A percentile compares a stretch with the other conserved stretches of the same genome.
phyloP scores from a whole-genome alignment of 2,888 invertebrate genomes.

The Caenorhabditis sp. region DNA sequence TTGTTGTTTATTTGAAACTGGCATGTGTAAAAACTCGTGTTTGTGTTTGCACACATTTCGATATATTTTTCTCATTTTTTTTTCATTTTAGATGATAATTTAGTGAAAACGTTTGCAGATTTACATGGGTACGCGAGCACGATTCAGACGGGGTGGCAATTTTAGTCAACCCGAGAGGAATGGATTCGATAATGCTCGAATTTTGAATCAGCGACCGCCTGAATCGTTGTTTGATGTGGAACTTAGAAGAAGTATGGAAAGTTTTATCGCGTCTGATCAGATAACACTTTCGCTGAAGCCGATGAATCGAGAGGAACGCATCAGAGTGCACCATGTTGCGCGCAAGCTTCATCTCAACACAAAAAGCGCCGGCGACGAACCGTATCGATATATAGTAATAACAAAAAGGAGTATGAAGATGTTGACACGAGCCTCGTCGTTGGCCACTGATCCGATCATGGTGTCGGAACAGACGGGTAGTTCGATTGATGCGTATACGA shows the following conservation, averaged over 20 bases:
- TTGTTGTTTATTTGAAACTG: not conserved
- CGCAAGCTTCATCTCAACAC: conserved; percentile 35
- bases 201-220: not conserved
- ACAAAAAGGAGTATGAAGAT: not conserved
- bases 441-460: conserved; percentile 10
- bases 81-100: not conserved
- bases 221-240: not conserved
- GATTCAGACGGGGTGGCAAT: not conserved
- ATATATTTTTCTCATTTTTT: not conserved
- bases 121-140: not conserved
- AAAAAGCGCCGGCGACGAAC: conserved; percentile 42
- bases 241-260: not conserved
- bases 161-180: not conserved
- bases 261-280: not conserved
- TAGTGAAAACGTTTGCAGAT: not conserved
- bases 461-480: not conserved
- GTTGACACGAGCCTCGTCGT: not conserved
- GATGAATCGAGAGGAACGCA: conserved; percentile 46
- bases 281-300: not conserved
- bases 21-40: not conserved
- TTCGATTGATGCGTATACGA: not conserved
- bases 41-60: not conserved
- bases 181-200: not conserved
- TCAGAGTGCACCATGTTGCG: conserved; percentile 52
- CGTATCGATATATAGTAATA: conserved; percentile 34